Base-by-base conservation (phyloP, 2,888 invertebrate genomes). In the Tromatobia lineatoria region DNA sequence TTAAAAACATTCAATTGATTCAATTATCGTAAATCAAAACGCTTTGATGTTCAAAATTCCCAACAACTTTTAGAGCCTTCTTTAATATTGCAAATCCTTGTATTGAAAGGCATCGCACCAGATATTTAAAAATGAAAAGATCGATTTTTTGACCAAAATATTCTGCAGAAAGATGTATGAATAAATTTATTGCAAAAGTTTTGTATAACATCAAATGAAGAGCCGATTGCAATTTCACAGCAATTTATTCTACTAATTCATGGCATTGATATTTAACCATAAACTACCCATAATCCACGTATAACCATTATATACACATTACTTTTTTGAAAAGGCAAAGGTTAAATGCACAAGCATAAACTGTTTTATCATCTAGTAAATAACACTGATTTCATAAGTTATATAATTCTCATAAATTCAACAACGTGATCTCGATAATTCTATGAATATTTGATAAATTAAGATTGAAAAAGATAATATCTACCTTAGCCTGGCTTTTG, bases 401-500 rank as follows among this genome's bases (percentile, higher is more conserved):
- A 74, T 34, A 47, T 74, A 61, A 74, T 59, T 74, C n/a, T 11
- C 10, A 34, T 18, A 1, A 11, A 23, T n/a, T 52, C 52, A 18
- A 66, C 29, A 59, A 59, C 15, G 29, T 13, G 6, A 69, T 42
- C 15, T 61, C 38, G 38, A 64, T 20, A 38, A 61, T n/a, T 10
- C 8, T 20, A 11, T 20, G 10, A 38, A 64, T 42, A 64, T 3
- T 11, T 8, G 1, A 8, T 20, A 38, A 64, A 42, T 20, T 18
- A 0, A 64, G 18, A 8, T 2, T 13, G 11, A 10, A 0, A 20
- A 18, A 42, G 11, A 54, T 18, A 52, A 25, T 25, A 83, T 78
- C 81, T 52, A 86, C 85, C 71, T 61, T 76, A 42, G 79, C 34
- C 25, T 75, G 85, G 42, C 54, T 74, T 45, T 61, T 83, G 4